Base-by-base conservation (phyloP, 1,140 invertebrate species). In the Prorops nasuta region DNA sequence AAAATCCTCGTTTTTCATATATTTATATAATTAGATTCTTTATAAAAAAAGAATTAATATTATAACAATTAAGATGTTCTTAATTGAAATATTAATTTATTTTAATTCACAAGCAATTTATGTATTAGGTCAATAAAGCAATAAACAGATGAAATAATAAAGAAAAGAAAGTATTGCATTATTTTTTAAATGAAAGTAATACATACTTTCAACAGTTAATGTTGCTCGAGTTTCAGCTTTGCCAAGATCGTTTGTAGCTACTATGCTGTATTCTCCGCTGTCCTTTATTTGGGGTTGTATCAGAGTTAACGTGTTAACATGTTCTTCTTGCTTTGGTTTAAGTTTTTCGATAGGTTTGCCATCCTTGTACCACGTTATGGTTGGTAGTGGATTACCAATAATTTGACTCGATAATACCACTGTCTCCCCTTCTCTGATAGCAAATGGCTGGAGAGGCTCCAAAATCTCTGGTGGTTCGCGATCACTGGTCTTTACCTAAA, bases 381-480 rank as follows among this genome's bases (percentile, higher is more conserved):
- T 88, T 14, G 91, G 91, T 49, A 80, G 78, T 43, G 91, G 91
- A 69, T 87, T 89, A 28, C 91, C 91, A 24, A 87, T 85, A 48
- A 95, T 87, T 63, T 87, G 88, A 4, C 90, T 85, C 2, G 78
- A 85, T 1, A 94, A 73, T 4, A 88, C 82, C 12, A 89, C 83
- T 35, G 84, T 86, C 65, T 92, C 90, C 14, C 87, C 88, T 74
- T 90, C 87, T 54, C 84, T 81, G n/a, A 91, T 83, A 3, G 84
- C 83, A 62, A 86, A 81, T 51, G 84, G 88, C 54, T 84, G 83
- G 1, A 92, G 69, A 3, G 88, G 88, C 71, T 93, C 89, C 28
- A 92, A 76, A 35, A 93, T 84, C 79, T 91, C 84, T 24, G 91
- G 90, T 50, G 87, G 81, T 70, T 92, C 87, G 61, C 84, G 84